Percentiles rank a stretch among this genome's conserved stretches.
These are phyloP conservation scores for Spisula subtruncata DNA, from an alignment of 2,888 invertebrate genomes.

Conservation along the genomic window DNA sequence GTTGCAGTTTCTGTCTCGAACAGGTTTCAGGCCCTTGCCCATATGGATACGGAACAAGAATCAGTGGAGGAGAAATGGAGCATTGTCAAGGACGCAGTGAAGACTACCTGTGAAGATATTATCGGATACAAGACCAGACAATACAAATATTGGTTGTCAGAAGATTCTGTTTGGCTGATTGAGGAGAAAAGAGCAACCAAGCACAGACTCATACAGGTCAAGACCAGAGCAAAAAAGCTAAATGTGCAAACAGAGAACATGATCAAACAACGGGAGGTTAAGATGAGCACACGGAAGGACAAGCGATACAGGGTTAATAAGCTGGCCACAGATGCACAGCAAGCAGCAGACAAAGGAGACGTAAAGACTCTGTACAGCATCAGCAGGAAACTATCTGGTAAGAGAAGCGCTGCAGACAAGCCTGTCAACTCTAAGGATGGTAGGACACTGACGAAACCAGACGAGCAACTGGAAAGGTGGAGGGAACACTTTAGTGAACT, in stretches of 20 bases:
- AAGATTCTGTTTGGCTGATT: slow-evolving; percentile 26
- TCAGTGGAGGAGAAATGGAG: slow-evolving; percentile 42
- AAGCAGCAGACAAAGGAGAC: slow-evolving; percentile 24
- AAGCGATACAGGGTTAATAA: slow-evolving; percentile 28
- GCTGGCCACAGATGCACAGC: slow-evolving; percentile 28
- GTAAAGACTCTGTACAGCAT: slow-evolving; percentile 28
- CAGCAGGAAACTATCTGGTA: slow-evolving; percentile 1
- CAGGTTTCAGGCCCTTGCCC: slow-evolving; percentile 33
- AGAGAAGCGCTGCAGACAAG: neutral
- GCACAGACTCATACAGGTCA: slow-evolving; percentile 9
- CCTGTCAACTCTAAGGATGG: slow-evolving; percentile 13
- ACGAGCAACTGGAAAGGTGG: neutral
- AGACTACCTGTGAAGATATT: slow-evolving; percentile 19
- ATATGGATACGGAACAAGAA: slow-evolving; percentile 18
- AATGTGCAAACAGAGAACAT: slow-evolving; percentile 15
- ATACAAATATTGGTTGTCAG: slow-evolving; percentile 46
- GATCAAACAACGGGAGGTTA: neutral
- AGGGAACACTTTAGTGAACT: neutral
- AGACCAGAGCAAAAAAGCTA: slow-evolving; percentile 29
- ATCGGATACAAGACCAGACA: neutral
- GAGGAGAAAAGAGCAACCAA: neutral
- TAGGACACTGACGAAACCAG: neutral
- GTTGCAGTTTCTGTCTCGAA: neutral
- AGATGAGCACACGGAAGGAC: slow-evolving; percentile 15
- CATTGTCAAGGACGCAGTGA: neutral